A percentile compares a stretch with the other conserved stretches of the same genome.
phyloP scores from a whole-genome alignment of 2,888 invertebrate genomes.

The Dorcus parallelipipedus region DNA sequence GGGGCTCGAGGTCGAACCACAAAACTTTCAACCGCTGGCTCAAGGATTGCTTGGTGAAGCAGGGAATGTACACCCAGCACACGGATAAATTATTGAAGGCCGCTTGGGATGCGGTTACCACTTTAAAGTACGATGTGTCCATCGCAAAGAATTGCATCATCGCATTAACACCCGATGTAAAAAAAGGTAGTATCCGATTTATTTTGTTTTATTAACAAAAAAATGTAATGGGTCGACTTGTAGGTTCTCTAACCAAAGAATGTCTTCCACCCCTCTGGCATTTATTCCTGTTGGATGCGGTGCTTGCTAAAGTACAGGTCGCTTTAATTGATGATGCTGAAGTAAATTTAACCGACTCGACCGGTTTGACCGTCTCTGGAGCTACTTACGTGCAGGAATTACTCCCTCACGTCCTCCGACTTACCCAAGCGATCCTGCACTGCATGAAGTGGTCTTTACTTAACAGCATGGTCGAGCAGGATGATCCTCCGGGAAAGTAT shows the following conservation, averaged over 20 bases:
- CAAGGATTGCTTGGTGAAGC: conserved; percentile 87
- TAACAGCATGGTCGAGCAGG: conserved; percentile 43
- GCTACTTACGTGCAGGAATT: conserved; percentile 57
- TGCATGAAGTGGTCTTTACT: conserved; percentile 51
- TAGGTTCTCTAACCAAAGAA: conserved; percentile 43
- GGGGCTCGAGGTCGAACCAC: conserved; percentile 84
- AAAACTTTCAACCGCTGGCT: conserved; percentile 85
- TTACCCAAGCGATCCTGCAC: conserved; percentile 63
- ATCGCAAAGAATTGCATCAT: conserved; percentile 62
- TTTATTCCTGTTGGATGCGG: conserved; percentile 71
- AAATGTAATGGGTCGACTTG: background rate
- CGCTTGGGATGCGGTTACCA: conserved; percentile 68
- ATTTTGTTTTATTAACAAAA: background rate
- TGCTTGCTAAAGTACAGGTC: conserved; percentile 71
- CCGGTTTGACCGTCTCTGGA: conserved; percentile 32
- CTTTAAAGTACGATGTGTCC: conserved; percentile 58
- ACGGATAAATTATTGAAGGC: conserved; percentile 69
- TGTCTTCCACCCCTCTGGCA: conserved; percentile 68
- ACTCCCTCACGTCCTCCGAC: conserved; percentile 62
- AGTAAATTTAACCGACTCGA: conserved; percentile 44
- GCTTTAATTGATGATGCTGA: conserved; percentile 54
- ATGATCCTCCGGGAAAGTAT: conserved; percentile 47
- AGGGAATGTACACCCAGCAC: conserved; percentile 83
- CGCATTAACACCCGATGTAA: conserved; percentile 52
- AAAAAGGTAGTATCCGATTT: conserved; percentile 34